Base-by-base conservation (phyloP, 2,888 invertebrate genomes). In the Flabesymbios commensalis region DNA sequence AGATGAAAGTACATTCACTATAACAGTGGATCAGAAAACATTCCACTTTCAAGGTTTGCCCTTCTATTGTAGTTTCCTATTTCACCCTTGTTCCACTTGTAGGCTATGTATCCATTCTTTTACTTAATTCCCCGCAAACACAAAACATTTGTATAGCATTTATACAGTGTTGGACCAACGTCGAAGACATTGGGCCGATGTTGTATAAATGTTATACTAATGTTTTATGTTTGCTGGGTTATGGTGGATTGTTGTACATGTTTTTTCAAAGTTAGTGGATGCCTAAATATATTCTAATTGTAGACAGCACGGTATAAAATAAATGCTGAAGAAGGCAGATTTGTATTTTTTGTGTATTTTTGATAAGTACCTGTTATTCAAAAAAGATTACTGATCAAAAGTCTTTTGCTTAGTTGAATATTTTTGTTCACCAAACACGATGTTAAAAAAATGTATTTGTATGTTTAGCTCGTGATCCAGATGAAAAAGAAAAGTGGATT, bases 21-120 rank as follows among this genome's bases (percentile, higher is more conserved):
- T 99, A 77, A 97, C 80, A 3, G 97, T 97, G 53, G 99, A 99
- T 84, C 94, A 96, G 75, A 99, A 99, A 85, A 96, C 96, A 17
- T 99, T 99, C 85, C 99, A 99, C 84, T 96, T 99, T 83, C 98
- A 99, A 88, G 87, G 85, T 84, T 64, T 57, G 32, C 17, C 24
- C 28, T 3, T 26, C 19, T 17, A 41, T 33, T 14, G 1, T 1
- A 42, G 19, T 19, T 22, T 1, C 2, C 19, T 22, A 1, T 19
- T 17, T 26, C 41, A 3, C 24, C 22, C 43, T 24, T 1, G n/a
- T 42, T 7, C 26, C 26, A 45, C 22, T 26, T 17, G 26, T 22
- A 28, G n/a, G n/a, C n/a, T n/a, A n/a, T n/a, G n/a, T n/a, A n/a
- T n/a, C n/a, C n/a, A n/a, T n/a, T n/a, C n/a, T n/a, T n/a, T n/a